Conservation (phyloP, 2,888 invertebrate species). For the Deroplatys truncata region DNA sequence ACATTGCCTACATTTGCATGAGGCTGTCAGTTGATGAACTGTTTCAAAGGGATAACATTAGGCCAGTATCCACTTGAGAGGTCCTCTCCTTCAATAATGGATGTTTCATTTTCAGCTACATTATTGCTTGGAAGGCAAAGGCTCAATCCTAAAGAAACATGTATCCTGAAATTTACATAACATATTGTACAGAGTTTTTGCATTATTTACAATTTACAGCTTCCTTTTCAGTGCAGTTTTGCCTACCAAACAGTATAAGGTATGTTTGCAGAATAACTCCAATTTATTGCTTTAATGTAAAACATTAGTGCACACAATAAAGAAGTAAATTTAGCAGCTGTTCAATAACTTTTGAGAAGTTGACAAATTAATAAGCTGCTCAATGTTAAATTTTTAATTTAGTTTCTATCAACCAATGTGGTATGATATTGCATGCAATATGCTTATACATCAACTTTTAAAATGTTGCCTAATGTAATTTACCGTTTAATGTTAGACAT, state of each 20-base stretch:
- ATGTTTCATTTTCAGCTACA: background rate
- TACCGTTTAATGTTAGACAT: too few relatives aligned
- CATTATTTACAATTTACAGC: background rate
- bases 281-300: background rate
- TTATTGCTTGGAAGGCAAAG: background rate
- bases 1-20: background rate
- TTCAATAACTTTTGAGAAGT: too few relatives aligned
- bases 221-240: background rate
- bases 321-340: too few relatives aligned
- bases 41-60: background rate
- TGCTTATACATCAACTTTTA: too few relatives aligned
- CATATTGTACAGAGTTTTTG: background rate
- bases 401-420: too few relatives aligned
- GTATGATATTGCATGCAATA: too few relatives aligned
- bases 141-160: background rate
- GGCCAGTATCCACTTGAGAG: background rate
- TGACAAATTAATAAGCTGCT: too few relatives aligned
- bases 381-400: too few relatives aligned
- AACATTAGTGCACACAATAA: background rate
- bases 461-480: too few relatives aligned
- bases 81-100: background rate
- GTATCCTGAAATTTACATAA: background rate
- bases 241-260: background rate
- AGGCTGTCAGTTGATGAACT: background rate
- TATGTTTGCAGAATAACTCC: background rate